These are phyloP conservation scores for Aphidoletes aphidimyza DNA, from an alignment of 2,888 invertebrate genomes.

Conservation along the genomic window DNA sequence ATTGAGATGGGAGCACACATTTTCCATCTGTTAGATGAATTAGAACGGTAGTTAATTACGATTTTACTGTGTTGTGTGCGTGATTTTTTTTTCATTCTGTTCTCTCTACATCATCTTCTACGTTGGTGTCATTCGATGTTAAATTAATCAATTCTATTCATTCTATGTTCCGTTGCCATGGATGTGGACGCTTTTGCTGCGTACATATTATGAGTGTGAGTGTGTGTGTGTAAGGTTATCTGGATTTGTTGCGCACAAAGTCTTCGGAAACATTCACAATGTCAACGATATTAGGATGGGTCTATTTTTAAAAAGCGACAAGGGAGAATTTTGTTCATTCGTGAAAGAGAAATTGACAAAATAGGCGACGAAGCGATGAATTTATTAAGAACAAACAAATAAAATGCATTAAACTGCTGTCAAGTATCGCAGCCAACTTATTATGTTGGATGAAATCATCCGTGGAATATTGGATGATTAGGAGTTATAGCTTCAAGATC, in stretches of 20 bases:
- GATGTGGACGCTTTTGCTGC: neutral
- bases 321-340: too few relatives aligned
- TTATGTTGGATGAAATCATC: neutral
- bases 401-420: too few relatives aligned
- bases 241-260: too few relatives aligned
- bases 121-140: neutral
- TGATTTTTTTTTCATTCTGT: neutral
- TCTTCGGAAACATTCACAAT: conserved; percentile 14
- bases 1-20: conserved; percentile 40
- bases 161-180: conserved; percentile 13
- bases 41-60: neutral
- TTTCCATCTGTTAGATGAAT: conserved; percentile 15
- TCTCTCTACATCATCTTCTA: neutral
- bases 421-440: too few relatives aligned
- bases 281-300: neutral
- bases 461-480: neutral
- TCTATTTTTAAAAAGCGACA: neutral
- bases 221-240: too few relatives aligned
- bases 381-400: neutral
- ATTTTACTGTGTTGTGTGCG: neutral
- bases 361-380: conserved; percentile 18
- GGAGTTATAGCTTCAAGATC: too few relatives aligned
- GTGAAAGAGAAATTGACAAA: too few relatives aligned
- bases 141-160: neutral
- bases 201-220: too few relatives aligned